Evolutionary conservation across 2,888 invertebrate species (phyloP).

Genomic region (Sarcophaga carnaria): DNA sequence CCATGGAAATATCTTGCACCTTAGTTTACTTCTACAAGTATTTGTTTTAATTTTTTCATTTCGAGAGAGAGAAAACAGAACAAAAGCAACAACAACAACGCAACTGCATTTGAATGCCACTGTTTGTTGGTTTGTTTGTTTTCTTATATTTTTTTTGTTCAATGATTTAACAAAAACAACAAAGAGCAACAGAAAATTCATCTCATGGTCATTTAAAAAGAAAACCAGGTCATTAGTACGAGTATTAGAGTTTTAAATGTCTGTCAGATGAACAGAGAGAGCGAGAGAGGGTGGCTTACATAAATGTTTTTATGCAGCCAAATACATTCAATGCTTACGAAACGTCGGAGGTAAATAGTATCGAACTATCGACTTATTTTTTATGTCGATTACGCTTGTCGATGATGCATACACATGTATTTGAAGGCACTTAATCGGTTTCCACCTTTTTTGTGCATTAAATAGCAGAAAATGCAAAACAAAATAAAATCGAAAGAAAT

Average conservation of each 20-base stretch:
- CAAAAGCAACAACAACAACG: too few relatives aligned
- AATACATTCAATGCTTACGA: not conserved
- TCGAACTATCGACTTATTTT: not conserved
- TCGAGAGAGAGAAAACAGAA: too few relatives aligned
- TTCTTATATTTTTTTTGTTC: slow-evolving; percentile 21
- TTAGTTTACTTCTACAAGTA: slow-evolving; percentile 21
- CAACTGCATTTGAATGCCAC: slow-evolving; percentile 47
- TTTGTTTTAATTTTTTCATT: slow-evolving; percentile 13
- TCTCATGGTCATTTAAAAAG: slow-evolving; percentile 65
- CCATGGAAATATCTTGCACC: too few relatives aligned
- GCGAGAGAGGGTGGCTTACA: too few relatives aligned
- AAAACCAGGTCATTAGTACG: slow-evolving; percentile 65
- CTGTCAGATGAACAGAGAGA: slow-evolving; percentile 21
- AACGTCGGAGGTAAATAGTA: not conserved
- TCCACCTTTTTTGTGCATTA: slow-evolving; percentile 30
- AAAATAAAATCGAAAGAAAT: slow-evolving; percentile 39
- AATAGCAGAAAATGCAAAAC: not conserved
- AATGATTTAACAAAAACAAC: slow-evolving; percentile 28
- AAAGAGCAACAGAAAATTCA: slow-evolving; percentile 30
- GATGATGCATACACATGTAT: not conserved
- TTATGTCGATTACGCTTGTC: not conserved
- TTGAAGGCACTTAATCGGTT: slow-evolving; percentile 26
- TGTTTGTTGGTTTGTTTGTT: slow-evolving; percentile 14
- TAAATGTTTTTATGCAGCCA: not conserved
- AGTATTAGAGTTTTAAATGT: slow-evolving; percentile 65